A percentile compares a stretch with the other conserved stretches of the same genome.
Conservation (phyloP, 2,797 vertebrate genomes). For the Scarus forsteni region DNA sequence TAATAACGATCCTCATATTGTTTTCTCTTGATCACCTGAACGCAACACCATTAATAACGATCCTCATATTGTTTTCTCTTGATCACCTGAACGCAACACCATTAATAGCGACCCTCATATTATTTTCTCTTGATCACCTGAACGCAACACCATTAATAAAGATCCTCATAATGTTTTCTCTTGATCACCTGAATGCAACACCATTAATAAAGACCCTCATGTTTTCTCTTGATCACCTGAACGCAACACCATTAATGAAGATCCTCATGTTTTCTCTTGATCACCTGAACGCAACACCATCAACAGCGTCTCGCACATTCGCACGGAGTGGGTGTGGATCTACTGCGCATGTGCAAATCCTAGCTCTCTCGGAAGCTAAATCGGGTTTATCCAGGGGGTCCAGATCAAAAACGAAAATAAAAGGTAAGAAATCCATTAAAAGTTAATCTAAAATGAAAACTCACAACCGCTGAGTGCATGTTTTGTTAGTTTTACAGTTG, state of each 20-base stretch:
- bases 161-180: no score
- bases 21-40: no score
- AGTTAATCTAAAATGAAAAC: background rate
- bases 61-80: no score
- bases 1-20: no score
- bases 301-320: constrained; percentile 28
- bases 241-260: no score
- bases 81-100: no score
- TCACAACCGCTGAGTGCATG: rapidly evolving
- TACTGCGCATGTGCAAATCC: constrained; percentile 73
- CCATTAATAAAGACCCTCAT: constrained; percentile 21
- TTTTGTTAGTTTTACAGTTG: background rate
- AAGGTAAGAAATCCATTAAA: constrained; percentile 55
- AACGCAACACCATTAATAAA: no score
- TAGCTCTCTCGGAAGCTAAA: constrained; percentile 67
- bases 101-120: no score
- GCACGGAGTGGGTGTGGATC: constrained; percentile 41
- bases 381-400: constrained; percentile 57
- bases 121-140: no score
- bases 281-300: constrained; percentile 58
- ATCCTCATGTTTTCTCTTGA: background rate
- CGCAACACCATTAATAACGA: no score
- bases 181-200: constrained; percentile 57
- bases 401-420: constrained; percentile 58
- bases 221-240: no score